Evolutionary conservation across 2,888 invertebrate species (phyloP), one percentile per base, ranked within the genome.

Genomic region (Candidula unifasciata): DNA sequence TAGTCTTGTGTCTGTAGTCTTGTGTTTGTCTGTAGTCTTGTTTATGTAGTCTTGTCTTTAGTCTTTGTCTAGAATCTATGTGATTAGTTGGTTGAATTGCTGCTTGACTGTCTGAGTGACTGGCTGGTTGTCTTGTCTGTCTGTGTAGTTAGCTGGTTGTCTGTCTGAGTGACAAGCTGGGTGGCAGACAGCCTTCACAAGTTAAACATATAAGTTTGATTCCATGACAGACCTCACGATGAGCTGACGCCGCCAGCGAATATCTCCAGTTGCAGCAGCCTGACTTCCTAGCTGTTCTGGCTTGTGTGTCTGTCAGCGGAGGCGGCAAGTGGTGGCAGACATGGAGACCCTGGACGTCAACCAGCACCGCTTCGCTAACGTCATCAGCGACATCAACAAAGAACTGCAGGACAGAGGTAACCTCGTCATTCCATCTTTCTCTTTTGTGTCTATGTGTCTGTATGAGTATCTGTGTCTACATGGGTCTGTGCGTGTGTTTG

Each of bases 361-460:
- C 85, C 90, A 90, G 83, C 89, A 90, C 85, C 89, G 90, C 78
- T 92, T 92, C 87, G 92, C 92, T 16, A 90, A 90, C 84, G 92
- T 92, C 69, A 92, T 92, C 80, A 90, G 92, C 76, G 91, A 91
- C 87, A 92, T 92, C 84, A 92, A 92, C 88, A 88, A 89, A 77
- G 92, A 92, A 83, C 89, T 92, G 5, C 89, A 90, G 71, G 90
- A 91, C 80, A 92, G 90, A 90, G 92, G 92, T 92, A 87, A 87
- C 85, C 64, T 21, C 37, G 16, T 68, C 24, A 52, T 66, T 33
- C 27, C 21, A 1, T 57, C 77, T 60, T 52, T 37, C 78, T 69
- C 78, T 54, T 16, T 78, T 60, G 16, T 21, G 54, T 44, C 69
- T 37, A 33, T 24, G 66, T 35, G 30, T 52, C n/a, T 44, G n/a